phyloP scores from a whole-genome alignment of 2,797 vertebrate species.

The Etheostoma perlongum region DNA sequence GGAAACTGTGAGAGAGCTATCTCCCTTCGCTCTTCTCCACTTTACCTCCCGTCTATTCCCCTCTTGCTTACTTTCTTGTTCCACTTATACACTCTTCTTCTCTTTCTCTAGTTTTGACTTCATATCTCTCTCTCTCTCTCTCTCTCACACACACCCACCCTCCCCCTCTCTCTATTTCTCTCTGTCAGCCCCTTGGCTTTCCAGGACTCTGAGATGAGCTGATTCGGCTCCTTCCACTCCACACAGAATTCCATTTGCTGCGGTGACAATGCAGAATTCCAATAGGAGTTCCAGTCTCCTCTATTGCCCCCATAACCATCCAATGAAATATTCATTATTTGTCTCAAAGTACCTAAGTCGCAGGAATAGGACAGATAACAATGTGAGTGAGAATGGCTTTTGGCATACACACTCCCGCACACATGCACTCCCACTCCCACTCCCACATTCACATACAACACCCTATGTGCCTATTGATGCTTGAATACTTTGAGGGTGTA shows the following conservation, averaged over 20 bases:
- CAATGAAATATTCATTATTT: slow-evolving; percentile 85
- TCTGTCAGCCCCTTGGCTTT: slow-evolving; percentile 66
- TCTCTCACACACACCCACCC: neutral
- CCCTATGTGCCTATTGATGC: slow-evolving; percentile 45
- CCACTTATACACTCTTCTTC: slow-evolving; percentile 57
- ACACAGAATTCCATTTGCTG: slow-evolving; percentile 73
- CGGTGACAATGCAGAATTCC: slow-evolving; percentile 79
- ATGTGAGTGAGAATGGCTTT: slow-evolving; percentile 56
- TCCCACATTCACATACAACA: slow-evolving; percentile 26
- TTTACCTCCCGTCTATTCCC: slow-evolving; percentile 40
- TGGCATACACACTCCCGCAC: slow-evolving; percentile 5
- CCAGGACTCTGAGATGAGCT: slow-evolving; percentile 71
- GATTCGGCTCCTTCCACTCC: slow-evolving; percentile 64
- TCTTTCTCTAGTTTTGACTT: slow-evolving; percentile 43
- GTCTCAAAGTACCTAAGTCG: slow-evolving; percentile 74
- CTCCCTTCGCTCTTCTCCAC: slow-evolving; percentile 51
- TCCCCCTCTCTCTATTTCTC: slow-evolving; percentile 40
- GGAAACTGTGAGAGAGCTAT: slow-evolving; percentile 80
- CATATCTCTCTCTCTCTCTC: slow-evolving; percentile 1
- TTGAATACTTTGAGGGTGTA: slow-evolving; percentile 46
- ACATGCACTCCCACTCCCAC: slow-evolving; percentile 17
- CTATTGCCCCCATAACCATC: slow-evolving; percentile 73
- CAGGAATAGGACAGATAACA: slow-evolving; percentile 74
- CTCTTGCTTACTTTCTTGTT: slow-evolving; percentile 56
- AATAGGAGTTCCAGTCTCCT: slow-evolving; percentile 68